Evolutionary conservation across 2,797 vertebrate genomes (phyloP), one percentile per base, ranked within the genome.

Genomic region (Brachyalestes nurse): DNA sequence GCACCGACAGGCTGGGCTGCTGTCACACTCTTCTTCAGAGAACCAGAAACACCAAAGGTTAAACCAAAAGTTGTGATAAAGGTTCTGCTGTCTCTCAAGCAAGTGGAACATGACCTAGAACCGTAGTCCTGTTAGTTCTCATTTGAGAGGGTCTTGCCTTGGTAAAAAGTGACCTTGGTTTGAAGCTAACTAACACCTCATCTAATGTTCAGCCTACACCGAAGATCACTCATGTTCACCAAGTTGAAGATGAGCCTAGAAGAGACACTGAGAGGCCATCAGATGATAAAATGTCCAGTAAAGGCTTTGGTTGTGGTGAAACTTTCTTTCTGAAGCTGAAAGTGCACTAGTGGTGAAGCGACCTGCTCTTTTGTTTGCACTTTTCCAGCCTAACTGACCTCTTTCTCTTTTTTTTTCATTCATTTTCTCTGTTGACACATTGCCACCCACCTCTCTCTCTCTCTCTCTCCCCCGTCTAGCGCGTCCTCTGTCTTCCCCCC

Each of bases 301-400:
- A 67, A 25, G 47, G n/a, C 28, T 38, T 60, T 64, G 34, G 38
- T 72, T 71, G 10, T 19, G n/a, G 38, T 42, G 34, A 65, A 38
- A 51, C 8, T 53, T 4, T 45, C 42, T 45, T 1, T 28, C 28
- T 28, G 28, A 28, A 45, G 9, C 42, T 45, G 8, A 55, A 16
- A n/a, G 45, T 49, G 42, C 4, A 61, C 51, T 57, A 6, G 8
- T 17, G 12, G 47, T 14, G 70, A 84, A 73, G 77, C 84, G 85
- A 81, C 83, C 76, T 77, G 82, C 74, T 42, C n/a, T 40, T 73
- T 49, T 73, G 71, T 2, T 62, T 42, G 55, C 61, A 17, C 71
- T 85, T 77, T 3, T n/a, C 83, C 40, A 78, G 5, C 82, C 74
- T 25, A 9, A 17, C 25, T 13, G 13, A 16, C 61, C 25, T 21